A percentile compares a stretch with the other conserved stretches of the same genome.
Evolutionary conservation across 1,140 invertebrate species (phyloP).

Genomic region (Mycetomoellerius zeteki): DNA sequence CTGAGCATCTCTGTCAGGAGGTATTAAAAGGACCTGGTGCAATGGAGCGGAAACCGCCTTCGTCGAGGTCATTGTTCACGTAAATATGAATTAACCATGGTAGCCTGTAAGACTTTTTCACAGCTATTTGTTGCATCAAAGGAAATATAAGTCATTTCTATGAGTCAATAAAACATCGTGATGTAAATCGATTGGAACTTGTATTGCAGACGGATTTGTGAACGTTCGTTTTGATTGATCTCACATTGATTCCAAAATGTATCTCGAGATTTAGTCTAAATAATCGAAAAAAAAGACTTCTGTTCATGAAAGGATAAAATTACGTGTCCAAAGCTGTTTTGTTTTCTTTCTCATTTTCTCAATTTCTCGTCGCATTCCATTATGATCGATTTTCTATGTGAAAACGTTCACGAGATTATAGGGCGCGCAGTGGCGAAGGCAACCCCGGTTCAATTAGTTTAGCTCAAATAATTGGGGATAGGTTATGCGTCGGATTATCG

Average conservation of each 20-base stretch:
- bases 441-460: constrained; percentile 63
- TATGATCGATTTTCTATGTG: constrained; percentile 45
- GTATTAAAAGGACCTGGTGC: constrained; percentile 37
- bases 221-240: not conserved
- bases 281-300: not conserved
- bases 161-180: not conserved
- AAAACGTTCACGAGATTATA: constrained; percentile 33
- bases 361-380: not conserved
- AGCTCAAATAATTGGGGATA: constrained; percentile 53
- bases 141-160: not conserved
- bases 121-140: not conserved
- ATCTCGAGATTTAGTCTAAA: not conserved
- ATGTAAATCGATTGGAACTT: constrained; percentile 7
- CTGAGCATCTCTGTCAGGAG: constrained; percentile 10
- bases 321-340: not conserved
- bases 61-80: constrained; percentile 29
- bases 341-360: not conserved
- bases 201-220: not conserved
- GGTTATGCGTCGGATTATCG: constrained; percentile 52
- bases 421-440: not conserved
- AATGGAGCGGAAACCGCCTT: not conserved
- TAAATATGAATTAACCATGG: constrained; percentile 40
- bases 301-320: not conserved
- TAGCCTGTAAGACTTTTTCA: not conserved
- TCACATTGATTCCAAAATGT: not conserved